Percentiles rank a stretch among this genome's conserved stretches.
phyloP scores from a whole-genome alignment of 2,888 invertebrate genomes.

The Drosophila eohydei region DNA sequence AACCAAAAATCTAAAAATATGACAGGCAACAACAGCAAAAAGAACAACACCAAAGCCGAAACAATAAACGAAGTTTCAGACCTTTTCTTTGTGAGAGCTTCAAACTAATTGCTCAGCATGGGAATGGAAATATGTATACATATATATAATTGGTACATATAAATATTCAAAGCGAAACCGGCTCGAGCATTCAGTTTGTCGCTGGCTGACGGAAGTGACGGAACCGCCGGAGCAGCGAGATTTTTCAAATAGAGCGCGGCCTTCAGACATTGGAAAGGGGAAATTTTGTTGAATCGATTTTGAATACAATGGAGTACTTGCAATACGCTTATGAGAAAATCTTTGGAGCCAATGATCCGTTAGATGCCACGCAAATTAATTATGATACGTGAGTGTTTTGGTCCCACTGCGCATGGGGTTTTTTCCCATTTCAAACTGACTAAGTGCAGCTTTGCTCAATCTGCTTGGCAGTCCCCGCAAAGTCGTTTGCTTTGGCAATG shows the following conservation, averaged over 20 bases:
- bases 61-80: conserved; percentile 47
- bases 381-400: conserved; percentile 57
- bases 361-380: conserved; percentile 35
- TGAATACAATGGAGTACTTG: conserved; percentile 74
- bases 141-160: conserved; percentile 29
- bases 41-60: conserved; percentile 7
- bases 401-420: conserved; percentile 8
- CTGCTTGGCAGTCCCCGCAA: conserved; percentile 70
- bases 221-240: conserved; percentile 9
- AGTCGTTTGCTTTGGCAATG: conserved; percentile 84
- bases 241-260: conserved; percentile 47
- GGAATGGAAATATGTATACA: conserved; percentile 51
- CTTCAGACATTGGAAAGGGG: conserved; percentile 3
- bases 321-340: conserved; percentile 67
- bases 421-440: background rate
- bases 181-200: conserved; percentile 59
- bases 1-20: conserved; percentile 23
- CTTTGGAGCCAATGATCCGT: conserved; percentile 43
- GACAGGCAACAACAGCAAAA: conserved; percentile 18
- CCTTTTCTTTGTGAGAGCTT: conserved; percentile 17
- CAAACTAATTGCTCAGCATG: conserved; percentile 48
- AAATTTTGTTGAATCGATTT: conserved; percentile 32
- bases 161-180: conserved; percentile 61
- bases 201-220: conserved; percentile 59
- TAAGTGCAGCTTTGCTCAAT: background rate